Evolutionary conservation across 2,888 invertebrate species (phyloP), one percentile per base, ranked within the genome.

Genomic region (Drosophila planitibia): DNA sequence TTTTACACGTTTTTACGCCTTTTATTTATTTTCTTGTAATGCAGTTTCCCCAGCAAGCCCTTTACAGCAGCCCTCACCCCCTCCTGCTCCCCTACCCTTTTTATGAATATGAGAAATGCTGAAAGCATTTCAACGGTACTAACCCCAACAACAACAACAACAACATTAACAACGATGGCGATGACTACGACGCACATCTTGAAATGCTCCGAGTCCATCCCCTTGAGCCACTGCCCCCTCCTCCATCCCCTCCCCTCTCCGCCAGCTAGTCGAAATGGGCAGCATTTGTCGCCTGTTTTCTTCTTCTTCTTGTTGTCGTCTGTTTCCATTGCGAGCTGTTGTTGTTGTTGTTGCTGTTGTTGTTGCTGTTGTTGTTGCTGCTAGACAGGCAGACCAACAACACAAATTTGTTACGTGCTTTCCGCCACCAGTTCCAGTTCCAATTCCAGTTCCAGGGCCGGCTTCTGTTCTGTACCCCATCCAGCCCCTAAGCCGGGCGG

Each of bases 111-210:
- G 81, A 75, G 66, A 76, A 86, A 87, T 74, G 82, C 73, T 88
- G 76, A 85, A 83, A 85, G 82, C 89, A 83, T 88, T 88, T 88
- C 83, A 78, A 83, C 82, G 85, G 85, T 88, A 64, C 82, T 85
- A 85, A 88, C 85, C 88, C 85, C 83, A 47, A 61, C 73, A 55
- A 32, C 69, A 44, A 33, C 58, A 22, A 59, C 62, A 14, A 33
- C 63, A 51, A 52, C 68, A 52, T 44, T 54, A 53, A 37, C 47
- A 16, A 47, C 47, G 25, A 28, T 28, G 28, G 25, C 2, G 47
- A 16, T 47, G 47, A 16, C 47, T 47, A 25, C 74, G 60, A 72
- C 65, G 70, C 80, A 74, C 74, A 74, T 81, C 86, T 84, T 83
- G 73, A 72, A 58, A 60, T 68, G 22, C 41, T 66, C 51, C 52